phyloP scores from a whole-genome alignment of 2,797 vertebrate species.

The Mormyrops attenuatus region DNA sequence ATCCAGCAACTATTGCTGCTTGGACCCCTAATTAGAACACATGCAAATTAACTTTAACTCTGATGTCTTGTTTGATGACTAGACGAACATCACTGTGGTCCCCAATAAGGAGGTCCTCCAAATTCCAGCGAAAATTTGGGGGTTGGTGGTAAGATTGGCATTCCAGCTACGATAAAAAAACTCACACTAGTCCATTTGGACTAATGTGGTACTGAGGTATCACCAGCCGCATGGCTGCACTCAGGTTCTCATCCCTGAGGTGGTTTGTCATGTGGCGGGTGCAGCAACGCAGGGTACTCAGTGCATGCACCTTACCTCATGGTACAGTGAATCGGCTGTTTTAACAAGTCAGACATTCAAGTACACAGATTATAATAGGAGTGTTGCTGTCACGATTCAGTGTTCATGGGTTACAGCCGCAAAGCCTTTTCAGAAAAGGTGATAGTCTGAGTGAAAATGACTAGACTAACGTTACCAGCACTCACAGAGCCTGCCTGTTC shows the following conservation, averaged over 20 bases:
- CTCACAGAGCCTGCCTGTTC: conserved; percentile 54
- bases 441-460: no score
- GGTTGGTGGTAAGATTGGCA: no score
- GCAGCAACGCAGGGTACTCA: neutral
- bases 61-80: neutral
- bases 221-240: no score
- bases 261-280: no score
- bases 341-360: neutral
- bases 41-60: neutral
- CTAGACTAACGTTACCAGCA: conserved; percentile 12
- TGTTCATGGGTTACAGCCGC: neutral
- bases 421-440: neutral
- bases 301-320: neutral
- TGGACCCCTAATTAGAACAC: neutral
- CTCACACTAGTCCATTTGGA: no score
- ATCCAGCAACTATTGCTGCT: neutral
- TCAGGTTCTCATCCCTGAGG: no score
- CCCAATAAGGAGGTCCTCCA: neutral
- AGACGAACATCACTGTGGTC: neutral
- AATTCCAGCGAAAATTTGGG: no score
- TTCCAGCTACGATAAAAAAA: no score
- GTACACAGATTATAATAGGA: neutral
- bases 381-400: neutral
- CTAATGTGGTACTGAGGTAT: no score
- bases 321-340: neutral